These are phyloP conservation scores for Tenthredo livida DNA, from an alignment of 2,888 invertebrate species.

Conservation along the genomic window DNA sequence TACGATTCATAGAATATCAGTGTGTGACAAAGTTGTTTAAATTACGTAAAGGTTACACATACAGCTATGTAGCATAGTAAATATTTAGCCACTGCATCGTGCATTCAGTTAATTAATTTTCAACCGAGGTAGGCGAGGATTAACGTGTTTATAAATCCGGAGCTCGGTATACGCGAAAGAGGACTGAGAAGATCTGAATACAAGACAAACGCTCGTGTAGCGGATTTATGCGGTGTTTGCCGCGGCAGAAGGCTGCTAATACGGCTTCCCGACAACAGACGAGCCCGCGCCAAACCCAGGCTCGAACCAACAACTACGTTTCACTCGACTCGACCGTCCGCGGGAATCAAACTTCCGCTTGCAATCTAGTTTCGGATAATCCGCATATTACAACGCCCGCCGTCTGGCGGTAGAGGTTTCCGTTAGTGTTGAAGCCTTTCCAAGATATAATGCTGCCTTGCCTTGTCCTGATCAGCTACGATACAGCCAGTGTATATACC, in stretches of 20 bases:
- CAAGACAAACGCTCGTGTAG: conserved; percentile 55
- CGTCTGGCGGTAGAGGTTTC: conserved; percentile 53
- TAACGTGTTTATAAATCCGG: conserved; percentile 47
- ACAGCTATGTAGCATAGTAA: not conserved
- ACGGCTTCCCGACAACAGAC: conserved; percentile 73
- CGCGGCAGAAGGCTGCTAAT: conserved; percentile 74
- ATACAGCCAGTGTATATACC: conserved; percentile 9
- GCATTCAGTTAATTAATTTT: conserved; percentile 40
- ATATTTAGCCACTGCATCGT: conserved; percentile 21
- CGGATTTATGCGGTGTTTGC: conserved; percentile 75
- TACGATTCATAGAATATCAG: not conserved
- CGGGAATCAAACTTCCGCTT: conserved; percentile 76
- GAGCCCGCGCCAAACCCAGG: conserved; percentile 63
- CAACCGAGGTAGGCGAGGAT: conserved; percentile 4
- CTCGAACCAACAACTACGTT: conserved; percentile 63
- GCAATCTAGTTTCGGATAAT: conserved; percentile 74
- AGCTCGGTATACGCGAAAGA: conserved; percentile 40
- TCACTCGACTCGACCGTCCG: conserved; percentile 57
- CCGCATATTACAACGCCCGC: conserved; percentile 71
- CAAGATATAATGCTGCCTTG: conserved; percentile 25
- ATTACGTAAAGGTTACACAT: not conserved
- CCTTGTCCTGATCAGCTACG: conserved; percentile 20
- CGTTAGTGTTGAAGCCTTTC: conserved; percentile 38
- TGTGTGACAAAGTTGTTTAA: not conserved
- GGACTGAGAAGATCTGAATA: conserved; percentile 38